Percentiles rank a stretch among this genome's conserved stretches.
phyloP scores from a whole-genome alignment of 2,888 invertebrate genomes.

The Tetragonula carbonaria region DNA sequence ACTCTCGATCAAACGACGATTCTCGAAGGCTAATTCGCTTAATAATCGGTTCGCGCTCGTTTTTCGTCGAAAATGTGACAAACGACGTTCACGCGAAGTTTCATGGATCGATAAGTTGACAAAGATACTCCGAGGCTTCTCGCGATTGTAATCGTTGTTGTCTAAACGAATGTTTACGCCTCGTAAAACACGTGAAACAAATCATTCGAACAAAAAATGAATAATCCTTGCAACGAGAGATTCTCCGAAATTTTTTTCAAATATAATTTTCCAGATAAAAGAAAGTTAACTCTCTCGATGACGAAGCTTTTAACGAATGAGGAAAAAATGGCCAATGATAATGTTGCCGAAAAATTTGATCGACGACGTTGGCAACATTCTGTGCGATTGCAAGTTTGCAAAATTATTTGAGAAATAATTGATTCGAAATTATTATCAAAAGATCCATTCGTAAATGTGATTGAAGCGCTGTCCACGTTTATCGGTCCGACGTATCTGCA shows the following conservation, averaged over 20 bases:
- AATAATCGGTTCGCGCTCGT: neutral
- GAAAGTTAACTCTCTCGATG: neutral
- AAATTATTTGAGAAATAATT: neutral
- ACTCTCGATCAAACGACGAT: neutral
- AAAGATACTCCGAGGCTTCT: neutral
- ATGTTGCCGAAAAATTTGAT: no score
- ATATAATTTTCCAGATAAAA: no score
- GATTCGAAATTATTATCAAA: conserved; percentile 25
- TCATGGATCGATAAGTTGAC: neutral
- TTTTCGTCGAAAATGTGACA: neutral
- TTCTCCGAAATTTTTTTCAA: no score
- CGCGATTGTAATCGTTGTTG: neutral
- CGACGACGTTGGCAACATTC: no score
- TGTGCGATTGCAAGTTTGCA: no score
- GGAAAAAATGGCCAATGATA: neutral
- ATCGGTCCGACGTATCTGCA: conserved; percentile 30
- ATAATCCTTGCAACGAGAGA: neutral
- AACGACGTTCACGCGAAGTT: neutral
- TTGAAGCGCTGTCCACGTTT: conserved; percentile 21
- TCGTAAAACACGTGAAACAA: no score
- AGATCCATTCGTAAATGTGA: conserved; percentile 18
- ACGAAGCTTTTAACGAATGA: neutral
- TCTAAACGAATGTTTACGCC: neutral
- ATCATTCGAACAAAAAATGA: no score
- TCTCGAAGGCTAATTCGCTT: conserved; percentile 15